Evolutionary conservation across 1,140 invertebrate genomes (phyloP).

Genomic region (Apolygus lucorum): DNA sequence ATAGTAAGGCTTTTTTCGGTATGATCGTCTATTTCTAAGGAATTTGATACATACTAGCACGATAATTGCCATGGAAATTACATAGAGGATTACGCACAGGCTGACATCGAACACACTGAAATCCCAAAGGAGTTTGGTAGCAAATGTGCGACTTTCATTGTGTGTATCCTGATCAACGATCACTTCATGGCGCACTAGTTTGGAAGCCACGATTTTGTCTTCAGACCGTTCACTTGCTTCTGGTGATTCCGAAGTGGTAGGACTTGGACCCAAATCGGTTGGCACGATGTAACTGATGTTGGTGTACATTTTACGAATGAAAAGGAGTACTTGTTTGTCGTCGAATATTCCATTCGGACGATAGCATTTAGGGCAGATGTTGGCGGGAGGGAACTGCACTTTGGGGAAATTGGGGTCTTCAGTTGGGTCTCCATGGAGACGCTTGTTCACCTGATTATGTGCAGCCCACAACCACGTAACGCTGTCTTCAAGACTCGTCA

Average conservation of each 20-base stretch:
- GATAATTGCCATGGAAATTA: slow-evolving; percentile 56
- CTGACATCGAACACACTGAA: slow-evolving; percentile 61
- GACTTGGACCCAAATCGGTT: slow-evolving; percentile 9
- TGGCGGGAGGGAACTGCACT: slow-evolving; percentile 71
- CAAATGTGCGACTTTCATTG: slow-evolving; percentile 35
- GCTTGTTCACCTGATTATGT: slow-evolving; percentile 87
- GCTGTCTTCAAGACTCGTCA: slow-evolving; percentile 59
- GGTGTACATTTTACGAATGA: slow-evolving; percentile 66
- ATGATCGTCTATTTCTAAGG: slow-evolving; percentile 48
- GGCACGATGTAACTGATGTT: slow-evolving; percentile 32
- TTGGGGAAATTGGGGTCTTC: slow-evolving; percentile 90
- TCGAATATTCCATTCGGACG: slow-evolving; percentile 53
- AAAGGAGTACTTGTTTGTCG: slow-evolving; percentile 57
- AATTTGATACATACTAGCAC: slow-evolving; percentile 69
- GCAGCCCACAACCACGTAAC: slow-evolving; percentile 91
- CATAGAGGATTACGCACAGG: slow-evolving; percentile 64
- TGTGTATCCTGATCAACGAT: slow-evolving; percentile 6
- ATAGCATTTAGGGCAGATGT: slow-evolving; percentile 62
- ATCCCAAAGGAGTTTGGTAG: slow-evolving; percentile 41
- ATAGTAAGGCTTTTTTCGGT: slow-evolving; percentile 55
- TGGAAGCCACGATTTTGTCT: slow-evolving; percentile 24
- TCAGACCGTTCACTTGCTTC: not conserved
- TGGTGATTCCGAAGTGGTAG: not conserved
- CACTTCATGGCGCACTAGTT: slow-evolving; percentile 32
- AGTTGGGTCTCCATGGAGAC: slow-evolving; percentile 72